phyloP scores from a whole-genome alignment of 2,797 vertebrate genomes.

The Tarsius wallacei region DNA sequence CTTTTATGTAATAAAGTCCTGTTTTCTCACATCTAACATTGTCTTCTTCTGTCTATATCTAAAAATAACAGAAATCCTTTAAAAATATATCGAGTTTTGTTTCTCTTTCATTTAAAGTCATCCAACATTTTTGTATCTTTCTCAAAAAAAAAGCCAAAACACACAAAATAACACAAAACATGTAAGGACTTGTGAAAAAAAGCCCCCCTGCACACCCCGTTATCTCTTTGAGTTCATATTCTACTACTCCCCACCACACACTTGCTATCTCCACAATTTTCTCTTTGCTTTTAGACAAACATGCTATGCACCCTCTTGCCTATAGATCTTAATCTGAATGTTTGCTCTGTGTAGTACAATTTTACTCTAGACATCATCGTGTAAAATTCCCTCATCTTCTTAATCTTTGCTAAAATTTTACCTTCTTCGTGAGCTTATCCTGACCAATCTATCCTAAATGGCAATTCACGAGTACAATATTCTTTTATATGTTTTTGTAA shows the following conservation, averaged over 20 bases:
- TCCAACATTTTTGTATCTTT: not conserved
- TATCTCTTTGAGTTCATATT: not conserved
- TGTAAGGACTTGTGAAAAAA: not conserved
- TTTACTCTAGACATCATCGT: not conserved
- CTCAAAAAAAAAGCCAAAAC: not conserved
- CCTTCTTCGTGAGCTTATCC: not conserved
- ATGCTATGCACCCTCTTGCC: accelerated
- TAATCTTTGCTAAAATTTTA: not conserved
- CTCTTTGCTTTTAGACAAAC: not conserved
- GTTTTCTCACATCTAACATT: not conserved
- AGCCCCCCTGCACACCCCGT: accelerated
- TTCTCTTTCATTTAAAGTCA: not conserved
- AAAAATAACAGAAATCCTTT: not conserved
- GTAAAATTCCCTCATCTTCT: not conserved
- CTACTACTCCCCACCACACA: no score
- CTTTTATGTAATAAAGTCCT: not conserved
- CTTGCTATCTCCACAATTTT: not conserved
- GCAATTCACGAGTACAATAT: not conserved
- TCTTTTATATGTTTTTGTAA: not conserved
- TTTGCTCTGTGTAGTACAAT: not conserved
- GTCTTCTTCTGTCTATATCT: not conserved
- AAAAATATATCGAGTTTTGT: not conserved
- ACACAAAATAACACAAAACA: not conserved
- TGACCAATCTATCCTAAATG: not conserved
- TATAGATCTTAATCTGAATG: not conserved